phyloP scores from a whole-genome alignment of 1,140 invertebrate species.

The Ips typographus region DNA sequence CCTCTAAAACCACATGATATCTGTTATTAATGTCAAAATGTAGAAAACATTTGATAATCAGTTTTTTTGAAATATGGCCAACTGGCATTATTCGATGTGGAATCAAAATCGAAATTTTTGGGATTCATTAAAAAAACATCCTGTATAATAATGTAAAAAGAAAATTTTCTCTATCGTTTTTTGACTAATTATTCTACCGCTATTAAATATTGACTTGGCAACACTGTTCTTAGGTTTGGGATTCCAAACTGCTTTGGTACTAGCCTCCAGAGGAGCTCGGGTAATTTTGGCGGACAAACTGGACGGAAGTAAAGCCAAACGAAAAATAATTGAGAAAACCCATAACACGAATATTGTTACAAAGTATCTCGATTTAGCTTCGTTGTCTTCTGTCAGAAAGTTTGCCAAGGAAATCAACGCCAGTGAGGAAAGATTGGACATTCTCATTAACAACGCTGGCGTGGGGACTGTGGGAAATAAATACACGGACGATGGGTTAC shows the following conservation, averaged over 20 bases:
- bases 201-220: too few species aligned
- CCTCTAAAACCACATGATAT: too few species aligned
- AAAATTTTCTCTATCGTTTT: not conserved
- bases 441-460: constrained; percentile 69
- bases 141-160: not conserved
- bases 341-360: constrained; percentile 49
- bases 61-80: too few species aligned
- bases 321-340: constrained; percentile 48
- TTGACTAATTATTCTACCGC: not conserved
- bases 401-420: constrained; percentile 55
- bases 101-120: not conserved
- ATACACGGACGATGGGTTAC: constrained; percentile 63
- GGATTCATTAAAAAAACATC: not conserved
- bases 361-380: constrained; percentile 52
- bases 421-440: constrained; percentile 55
- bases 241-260: constrained; percentile 45
- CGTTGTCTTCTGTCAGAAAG: constrained; percentile 54
- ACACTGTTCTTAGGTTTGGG: constrained; percentile 41
- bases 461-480: constrained; percentile 53
- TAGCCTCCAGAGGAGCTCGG: constrained; percentile 46
- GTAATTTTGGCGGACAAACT: constrained; percentile 47
- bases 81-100: too few species aligned
- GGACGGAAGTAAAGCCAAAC: constrained; percentile 50
- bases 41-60: too few species aligned
- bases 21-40: too few species aligned